Evolutionary conservation across 2,113 vertebrate species (phyloP).

Genomic region (Falcunculus frontatus): DNA sequence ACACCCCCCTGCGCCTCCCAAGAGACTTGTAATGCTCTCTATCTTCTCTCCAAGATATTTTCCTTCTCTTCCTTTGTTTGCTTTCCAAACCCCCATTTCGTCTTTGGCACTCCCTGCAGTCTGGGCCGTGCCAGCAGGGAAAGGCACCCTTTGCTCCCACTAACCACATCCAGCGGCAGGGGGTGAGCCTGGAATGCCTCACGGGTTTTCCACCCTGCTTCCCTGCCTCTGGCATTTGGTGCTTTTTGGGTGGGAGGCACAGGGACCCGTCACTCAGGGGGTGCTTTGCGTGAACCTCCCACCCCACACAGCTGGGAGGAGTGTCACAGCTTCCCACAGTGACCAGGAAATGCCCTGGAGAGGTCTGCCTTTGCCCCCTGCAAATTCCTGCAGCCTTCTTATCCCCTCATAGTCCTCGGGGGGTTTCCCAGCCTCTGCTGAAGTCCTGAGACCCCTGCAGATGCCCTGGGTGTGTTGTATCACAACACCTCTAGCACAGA

Average conservation of each 20-base stretch:
- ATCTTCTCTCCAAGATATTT: slow-evolving; percentile 9
- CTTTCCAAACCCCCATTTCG: not conserved
- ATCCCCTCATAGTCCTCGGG: not conserved
- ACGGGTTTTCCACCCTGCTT: fast-evolving
- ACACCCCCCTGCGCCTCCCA: not conserved
- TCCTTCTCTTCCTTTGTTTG: slow-evolving; percentile 29
- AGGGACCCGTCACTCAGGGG: fast-evolving
- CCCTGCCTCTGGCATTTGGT: not conserved
- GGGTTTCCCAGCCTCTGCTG: not conserved
- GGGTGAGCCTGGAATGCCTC: not conserved
- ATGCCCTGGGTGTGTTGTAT: fast-evolving
- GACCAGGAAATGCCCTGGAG: fast-evolving
- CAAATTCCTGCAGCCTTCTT: not conserved
- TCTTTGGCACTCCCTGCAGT: not conserved
- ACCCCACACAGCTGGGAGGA: fast-evolving
- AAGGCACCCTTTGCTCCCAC: not conserved
- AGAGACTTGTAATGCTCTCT: not conserved
- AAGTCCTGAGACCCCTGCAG: not conserved
- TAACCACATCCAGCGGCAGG: fast-evolving
- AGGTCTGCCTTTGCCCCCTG: fast-evolving
- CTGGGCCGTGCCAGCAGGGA: fast-evolving
- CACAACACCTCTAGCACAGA: not conserved
- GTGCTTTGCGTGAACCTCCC: not conserved
- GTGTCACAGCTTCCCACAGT: not conserved
- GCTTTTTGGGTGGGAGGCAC: not conserved